Evolutionary conservation across 2,797 vertebrate species (phyloP).

Genomic region (Liparis tanakae): DNA sequence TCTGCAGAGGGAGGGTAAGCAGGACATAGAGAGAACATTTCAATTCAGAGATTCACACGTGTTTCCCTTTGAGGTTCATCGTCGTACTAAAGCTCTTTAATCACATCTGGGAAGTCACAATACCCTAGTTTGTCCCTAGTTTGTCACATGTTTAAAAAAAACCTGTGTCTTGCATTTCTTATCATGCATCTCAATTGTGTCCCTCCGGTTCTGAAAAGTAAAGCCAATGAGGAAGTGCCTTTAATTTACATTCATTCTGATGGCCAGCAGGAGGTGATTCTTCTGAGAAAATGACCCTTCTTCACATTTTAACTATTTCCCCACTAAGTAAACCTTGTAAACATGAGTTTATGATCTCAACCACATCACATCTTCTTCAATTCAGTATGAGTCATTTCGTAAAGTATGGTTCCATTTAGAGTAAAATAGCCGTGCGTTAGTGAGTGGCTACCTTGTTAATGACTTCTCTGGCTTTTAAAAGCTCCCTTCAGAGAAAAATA

Average conservation of each 20-base stretch:
- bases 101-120: background rate
- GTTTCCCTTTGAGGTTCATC: background rate
- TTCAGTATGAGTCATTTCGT: background rate
- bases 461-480: background rate
- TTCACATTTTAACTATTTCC: too few species aligned
- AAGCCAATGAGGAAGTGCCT: too few species aligned
- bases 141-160: background rate
- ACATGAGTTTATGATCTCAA: background rate
- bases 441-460: background rate
- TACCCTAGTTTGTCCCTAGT: background rate
- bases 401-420: background rate
- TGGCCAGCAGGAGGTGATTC: too few species aligned
- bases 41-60: background rate
- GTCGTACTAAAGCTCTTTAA: background rate
- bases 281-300: too few species aligned
- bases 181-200: background rate
- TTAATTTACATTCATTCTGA: too few species aligned
- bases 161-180: background rate
- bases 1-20: slow-evolving; percentile 62
- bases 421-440: background rate
- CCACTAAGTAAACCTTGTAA: background rate
- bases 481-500: background rate
- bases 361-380: background rate
- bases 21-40: background rate
- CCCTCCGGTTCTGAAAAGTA: background rate